Conservation (phyloP, 2,797 vertebrate genomes). For the Cephalopachus bancanus region DNA sequence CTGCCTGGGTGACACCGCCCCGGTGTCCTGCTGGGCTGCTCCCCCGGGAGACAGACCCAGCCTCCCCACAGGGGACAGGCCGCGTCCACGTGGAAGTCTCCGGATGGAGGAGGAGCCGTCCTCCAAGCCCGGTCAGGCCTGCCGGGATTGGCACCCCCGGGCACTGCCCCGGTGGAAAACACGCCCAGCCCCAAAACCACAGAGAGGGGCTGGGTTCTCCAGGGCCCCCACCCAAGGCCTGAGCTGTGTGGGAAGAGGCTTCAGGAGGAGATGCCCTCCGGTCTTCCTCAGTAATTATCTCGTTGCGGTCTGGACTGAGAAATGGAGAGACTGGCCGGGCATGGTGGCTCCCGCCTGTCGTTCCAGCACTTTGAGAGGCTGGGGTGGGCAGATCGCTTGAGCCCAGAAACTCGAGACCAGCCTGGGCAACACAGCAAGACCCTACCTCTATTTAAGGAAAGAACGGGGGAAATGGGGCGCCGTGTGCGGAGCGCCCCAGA, state of each 20-base stretch:
- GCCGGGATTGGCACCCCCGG: rapidly evolving
- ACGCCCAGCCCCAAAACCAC: not conserved
- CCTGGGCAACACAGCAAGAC: too few species aligned
- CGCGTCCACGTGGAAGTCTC: not conserved
- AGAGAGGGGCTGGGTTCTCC: rapidly evolving
- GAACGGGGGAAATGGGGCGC: too few species aligned
- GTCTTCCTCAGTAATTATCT: not conserved
- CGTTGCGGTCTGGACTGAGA: not conserved
- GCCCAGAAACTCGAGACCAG: too few species aligned
- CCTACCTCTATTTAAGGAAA: too few species aligned
- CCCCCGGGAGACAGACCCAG: not conserved
- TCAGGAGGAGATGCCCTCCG: not conserved
- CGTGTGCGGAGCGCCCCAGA: not conserved
- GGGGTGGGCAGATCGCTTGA: too few species aligned
- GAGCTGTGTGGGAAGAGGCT: rapidly evolving
- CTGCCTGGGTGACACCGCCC: not conserved
- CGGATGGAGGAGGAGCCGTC: rapidly evolving
- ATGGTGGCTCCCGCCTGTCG: too few species aligned
- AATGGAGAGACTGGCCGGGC: not conserved
- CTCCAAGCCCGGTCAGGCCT: not conserved
- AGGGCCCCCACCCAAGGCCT: not conserved
- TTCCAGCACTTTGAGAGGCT: too few species aligned
- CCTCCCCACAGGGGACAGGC: too few species aligned
- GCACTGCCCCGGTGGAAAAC: not conserved
- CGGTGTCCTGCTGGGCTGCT: not conserved